A percentile compares a stretch with the other conserved stretches of the same genome.
Evolutionary conservation across 2,888 invertebrate species (phyloP).

Genomic region (Chloroclysta siterata): DNA sequence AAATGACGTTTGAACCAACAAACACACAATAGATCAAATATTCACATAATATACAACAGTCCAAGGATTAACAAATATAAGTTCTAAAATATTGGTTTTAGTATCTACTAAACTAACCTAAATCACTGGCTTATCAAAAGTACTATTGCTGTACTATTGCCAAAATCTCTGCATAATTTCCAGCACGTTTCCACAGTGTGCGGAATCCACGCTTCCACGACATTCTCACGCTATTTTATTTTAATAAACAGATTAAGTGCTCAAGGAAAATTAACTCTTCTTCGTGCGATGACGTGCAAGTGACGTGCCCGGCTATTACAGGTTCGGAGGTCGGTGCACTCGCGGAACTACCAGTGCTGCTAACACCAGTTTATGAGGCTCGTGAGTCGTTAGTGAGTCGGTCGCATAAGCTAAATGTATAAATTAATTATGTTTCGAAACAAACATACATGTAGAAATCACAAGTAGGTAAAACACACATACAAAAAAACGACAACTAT

Average conservation of each 20-base stretch:
- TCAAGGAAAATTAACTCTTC: conserved; percentile 76
- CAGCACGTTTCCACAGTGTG: conserved; percentile 16
- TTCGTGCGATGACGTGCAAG: conserved; percentile 60
- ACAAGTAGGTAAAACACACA: too few species aligned
- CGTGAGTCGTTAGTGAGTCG: too few species aligned
- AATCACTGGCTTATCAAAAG: conserved; percentile 1
- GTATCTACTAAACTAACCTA: neutral
- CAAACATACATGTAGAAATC: too few species aligned
- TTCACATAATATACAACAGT: too few species aligned
- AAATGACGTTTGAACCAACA: too few species aligned
- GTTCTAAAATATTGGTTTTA: too few species aligned
- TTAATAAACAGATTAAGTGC: conserved; percentile 70
- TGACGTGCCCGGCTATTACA: conserved; percentile 74
- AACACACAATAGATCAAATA: too few species aligned
- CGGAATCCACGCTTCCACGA: conserved; percentile 34
- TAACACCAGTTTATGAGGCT: conserved; percentile 1
- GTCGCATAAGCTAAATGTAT: too few species aligned
- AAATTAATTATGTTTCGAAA: too few species aligned
- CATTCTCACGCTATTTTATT: conserved; percentile 46
- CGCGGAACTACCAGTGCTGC: conserved; percentile 33
- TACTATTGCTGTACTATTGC: conserved; percentile 2
- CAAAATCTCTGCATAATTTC: neutral
- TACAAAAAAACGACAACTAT: too few species aligned
- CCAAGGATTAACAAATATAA: too few species aligned
- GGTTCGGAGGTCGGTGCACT: conserved; percentile 61